These are phyloP conservation scores for Chirona hameri DNA, from an alignment of 2,888 invertebrate genomes.

Conservation along the genomic window DNA sequence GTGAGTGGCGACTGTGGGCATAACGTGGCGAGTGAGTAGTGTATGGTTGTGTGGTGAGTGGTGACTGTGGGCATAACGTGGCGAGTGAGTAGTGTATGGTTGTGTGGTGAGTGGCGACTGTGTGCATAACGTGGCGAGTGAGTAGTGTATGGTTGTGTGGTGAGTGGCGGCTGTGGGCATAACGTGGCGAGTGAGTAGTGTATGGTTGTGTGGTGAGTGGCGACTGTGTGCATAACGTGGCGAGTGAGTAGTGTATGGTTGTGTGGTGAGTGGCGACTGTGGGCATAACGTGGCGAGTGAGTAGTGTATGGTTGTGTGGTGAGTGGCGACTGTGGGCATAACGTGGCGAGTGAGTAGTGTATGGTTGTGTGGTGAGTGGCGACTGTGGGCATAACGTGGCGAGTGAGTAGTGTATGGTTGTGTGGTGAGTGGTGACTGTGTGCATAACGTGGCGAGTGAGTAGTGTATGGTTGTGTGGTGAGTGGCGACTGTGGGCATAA, in stretches of 20 bases:
- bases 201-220: neutral
- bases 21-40: no score
- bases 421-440: constrained; percentile 52
- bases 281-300: no score
- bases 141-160: constrained; percentile 51
- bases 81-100: no score
- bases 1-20: constrained; percentile 45
- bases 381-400: constrained; percentile 82
- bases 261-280: constrained; percentile 52
- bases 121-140: no score
- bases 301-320: constrained; percentile 52
- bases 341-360: no score
- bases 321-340: constrained; percentile 41
- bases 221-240: constrained; percentile 79
- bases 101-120: constrained; percentile 53
- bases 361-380: constrained; percentile 23
- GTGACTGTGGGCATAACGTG: constrained; percentile 82
- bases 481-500: constrained; percentile 40
- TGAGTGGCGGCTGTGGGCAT: constrained; percentile 43
- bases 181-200: no score
- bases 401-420: no score
- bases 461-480: constrained; percentile 52
- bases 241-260: no score
- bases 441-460: no score
- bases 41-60: neutral